Base-by-base conservation (phyloP, 2,113 vertebrate genomes). In the Melozone crissalis region DNA sequence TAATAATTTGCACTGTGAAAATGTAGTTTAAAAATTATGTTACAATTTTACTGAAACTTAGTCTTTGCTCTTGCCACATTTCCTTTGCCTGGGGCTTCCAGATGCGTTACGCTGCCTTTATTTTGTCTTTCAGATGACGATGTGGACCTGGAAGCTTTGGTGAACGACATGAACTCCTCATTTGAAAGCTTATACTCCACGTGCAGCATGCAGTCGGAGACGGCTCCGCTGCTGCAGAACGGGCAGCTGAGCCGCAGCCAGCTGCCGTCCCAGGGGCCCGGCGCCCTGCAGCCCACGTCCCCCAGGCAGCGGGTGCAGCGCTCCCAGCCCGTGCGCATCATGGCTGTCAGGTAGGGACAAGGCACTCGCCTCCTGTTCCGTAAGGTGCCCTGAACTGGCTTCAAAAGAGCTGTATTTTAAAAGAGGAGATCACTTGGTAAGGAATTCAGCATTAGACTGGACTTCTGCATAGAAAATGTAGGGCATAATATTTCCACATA, bases 281-380 rank as follows among this genome's bases (percentile, higher is more conserved):
- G 79, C 33, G 8, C 90, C 1, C 49, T 95, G 71, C 82, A 97
- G 67, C 96, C 97, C 35, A 82, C 43, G 10, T 98, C 98, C 1
- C 98, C 98, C 0, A 91, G 97, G 88, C 98, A 98, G 75, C 97
- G 96, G 95, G 97, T 99, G 82, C 97, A 98, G 16, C 98, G 99
- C 47, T 99, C 99, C 23, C 99, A 99, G 95, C 99, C 99, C 1
- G 97, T 99, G 97, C 99, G 99, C 97, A 99, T 99, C 96, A 98
- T 98, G 31, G 98, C 99, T 18, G 98, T 99, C 98, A 99, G 99
- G 99, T 99, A 96, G 75, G 95, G 43, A 10, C 13, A 3, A 35
- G 73, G 31, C 26, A 12, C 55, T 28, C 23, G 2, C 55, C 44
- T 58, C 26, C 10, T 28, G 30, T 20, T 10, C 51, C 4, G 1